Base-by-base conservation (phyloP, 2,113 vertebrate species). In the Colistium nudipinnis region DNA sequence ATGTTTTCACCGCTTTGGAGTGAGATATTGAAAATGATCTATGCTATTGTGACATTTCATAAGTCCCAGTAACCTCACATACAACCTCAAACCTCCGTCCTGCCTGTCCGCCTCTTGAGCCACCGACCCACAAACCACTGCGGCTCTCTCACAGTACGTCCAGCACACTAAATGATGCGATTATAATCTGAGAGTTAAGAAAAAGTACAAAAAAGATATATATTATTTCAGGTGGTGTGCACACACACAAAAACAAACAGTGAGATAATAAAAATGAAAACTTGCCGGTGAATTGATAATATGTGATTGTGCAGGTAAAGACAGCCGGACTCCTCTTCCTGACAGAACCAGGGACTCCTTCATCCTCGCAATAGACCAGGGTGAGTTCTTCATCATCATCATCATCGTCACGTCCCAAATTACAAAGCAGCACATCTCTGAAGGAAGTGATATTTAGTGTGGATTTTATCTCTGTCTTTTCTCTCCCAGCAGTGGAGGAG, bases 291-390 rank as follows among this genome's bases (percentile, higher is more conserved):
- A 51, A 10, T 33, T 33, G 39, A 4, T 72, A 25, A 12, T 35
- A 12, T 72, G 44, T 44, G 19, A 4, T 24, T 74, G 27, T 71
- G 57, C 66, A 84, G 86, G 24, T 11, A 28, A 49, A 25, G n/a
- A 62, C n/a, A 65, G 27, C 30, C 19, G 63, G 38, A 85, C 45
- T 89, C 95, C 1, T 0, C 77, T 95, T 59, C 94, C 95, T 62
- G 92, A 92, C 74, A 93, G 94, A 90, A 95, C 94, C 6, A 90
- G 87, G 0, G 94, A 94, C 31, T 95, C 95, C 0, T 95, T 94
- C 75, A 12, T 94, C 62, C 56, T 95, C 41, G 84, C 86, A 53
- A 87, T 91, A 44, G 88, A 92, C 45, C 82, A 90, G 7, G 69
- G 96, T 98, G 87, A 93, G 90, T 52, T 1, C 0, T 24, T 24